Percentiles rank a stretch among this genome's conserved stretches.
phyloP scores from a whole-genome alignment of 2,113 vertebrate species.

The Progne subis region DNA sequence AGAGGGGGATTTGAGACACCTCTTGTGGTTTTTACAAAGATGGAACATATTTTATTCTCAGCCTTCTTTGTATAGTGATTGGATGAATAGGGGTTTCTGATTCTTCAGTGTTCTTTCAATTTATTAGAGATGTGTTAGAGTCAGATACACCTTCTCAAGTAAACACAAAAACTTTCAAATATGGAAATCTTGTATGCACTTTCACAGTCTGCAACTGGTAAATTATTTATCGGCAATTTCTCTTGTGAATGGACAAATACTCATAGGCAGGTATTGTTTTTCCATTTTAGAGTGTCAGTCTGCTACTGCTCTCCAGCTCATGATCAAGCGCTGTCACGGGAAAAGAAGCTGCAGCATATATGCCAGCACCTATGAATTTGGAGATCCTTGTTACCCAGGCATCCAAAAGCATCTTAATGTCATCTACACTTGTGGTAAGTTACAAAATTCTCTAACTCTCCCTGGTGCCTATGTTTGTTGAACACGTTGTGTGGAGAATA shows the following conservation, averaged over 20 bases:
- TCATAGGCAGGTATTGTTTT: neutral
- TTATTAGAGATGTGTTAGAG: neutral
- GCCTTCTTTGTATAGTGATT: neutral
- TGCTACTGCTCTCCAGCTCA: conserved; percentile 78
- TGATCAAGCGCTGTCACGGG: conserved; percentile 85
- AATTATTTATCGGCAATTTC: neutral
- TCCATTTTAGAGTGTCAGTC: conserved; percentile 83
- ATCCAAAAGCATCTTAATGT: conserved; percentile 89
- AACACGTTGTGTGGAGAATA: neutral
- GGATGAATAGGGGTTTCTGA: neutral
- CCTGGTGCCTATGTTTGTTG: neutral
- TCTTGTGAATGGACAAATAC: neutral
- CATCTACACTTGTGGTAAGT: conserved; percentile 91
- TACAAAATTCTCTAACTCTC: neutral
- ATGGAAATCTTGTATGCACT: neutral
- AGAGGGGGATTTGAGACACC: neutral
- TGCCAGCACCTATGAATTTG: conserved; percentile 85
- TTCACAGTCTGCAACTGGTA: neutral
- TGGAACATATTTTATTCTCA: neutral
- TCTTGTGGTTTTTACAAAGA: neutral
- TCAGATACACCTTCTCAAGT: neutral
- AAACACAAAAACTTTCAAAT: neutral
- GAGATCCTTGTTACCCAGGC: conserved; percentile 88
- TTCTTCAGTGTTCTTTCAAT: neutral
- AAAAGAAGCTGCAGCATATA: conserved; percentile 84